Evolutionary conservation across 2,888 invertebrate genomes (phyloP).

Genomic region (Cerastis leucographa): DNA sequence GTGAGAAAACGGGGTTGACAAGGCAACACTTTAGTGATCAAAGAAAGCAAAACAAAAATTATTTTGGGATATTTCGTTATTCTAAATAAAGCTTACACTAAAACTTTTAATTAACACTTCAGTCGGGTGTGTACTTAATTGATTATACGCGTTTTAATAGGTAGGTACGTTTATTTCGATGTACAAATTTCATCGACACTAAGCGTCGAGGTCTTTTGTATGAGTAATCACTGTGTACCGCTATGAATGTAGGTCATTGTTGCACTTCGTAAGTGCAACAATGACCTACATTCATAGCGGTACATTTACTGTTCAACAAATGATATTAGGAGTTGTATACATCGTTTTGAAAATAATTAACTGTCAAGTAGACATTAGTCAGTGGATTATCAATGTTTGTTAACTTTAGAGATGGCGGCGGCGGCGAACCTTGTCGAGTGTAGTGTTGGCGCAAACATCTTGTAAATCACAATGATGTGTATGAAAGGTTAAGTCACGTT

Average conservation of each 20-base stretch:
- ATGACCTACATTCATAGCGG: constrained; percentile 33
- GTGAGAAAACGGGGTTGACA: not conserved
- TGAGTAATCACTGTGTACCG: constrained; percentile 18
- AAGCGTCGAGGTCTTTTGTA: constrained; percentile 33
- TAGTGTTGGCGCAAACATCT: constrained; percentile 55
- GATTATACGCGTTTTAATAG: not conserved
- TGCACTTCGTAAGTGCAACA: constrained; percentile 21
- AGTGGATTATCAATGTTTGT: constrained; percentile 34
- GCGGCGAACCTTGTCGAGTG: constrained; percentile 40
- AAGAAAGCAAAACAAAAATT: not conserved
- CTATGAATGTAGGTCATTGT: too few relatives aligned
- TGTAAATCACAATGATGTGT: constrained; percentile 62
- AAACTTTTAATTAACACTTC: not conserved
- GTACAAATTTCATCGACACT: not conserved
- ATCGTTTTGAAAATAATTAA: constrained; percentile 32
- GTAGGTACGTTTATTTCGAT: not conserved
- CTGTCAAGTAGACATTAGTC: constrained; percentile 24
- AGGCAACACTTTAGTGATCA: not conserved
- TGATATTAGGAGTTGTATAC: constrained; percentile 8
- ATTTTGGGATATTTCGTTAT: not conserved
- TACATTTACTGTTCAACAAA: constrained; percentile 9
- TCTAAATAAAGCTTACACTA: not conserved
- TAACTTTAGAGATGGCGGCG: constrained; percentile 33
- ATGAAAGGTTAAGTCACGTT: constrained; percentile 48
- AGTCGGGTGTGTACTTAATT: not conserved